Base-by-base conservation (phyloP, 2,888 invertebrate species). In the Bembecia ichneumoniformis region DNA sequence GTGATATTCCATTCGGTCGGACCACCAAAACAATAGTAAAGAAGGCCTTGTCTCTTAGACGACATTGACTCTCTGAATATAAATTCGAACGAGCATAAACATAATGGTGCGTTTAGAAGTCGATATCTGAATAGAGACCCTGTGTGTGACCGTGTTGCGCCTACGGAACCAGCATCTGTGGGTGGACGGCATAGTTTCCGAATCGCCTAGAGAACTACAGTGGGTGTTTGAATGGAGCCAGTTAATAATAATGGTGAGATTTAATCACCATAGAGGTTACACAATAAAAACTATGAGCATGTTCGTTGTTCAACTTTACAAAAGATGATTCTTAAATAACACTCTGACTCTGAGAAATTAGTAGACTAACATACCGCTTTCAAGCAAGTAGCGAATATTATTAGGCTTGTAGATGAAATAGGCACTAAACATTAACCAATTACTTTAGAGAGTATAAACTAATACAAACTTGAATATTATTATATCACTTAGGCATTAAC, bases 191-290 rank as follows among this genome's bases (percentile, higher is more conserved):
- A 86, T 86, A 86, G 80, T 53, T 81, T 82, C 78, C 71, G 74
- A 76, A 71, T 79, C 76, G 79, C 80, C 80, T 79, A 80, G 81
- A 63, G 58, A 74, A 76, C 82, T 74, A 72, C 84, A 80, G 86
- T 87, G 86, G 86, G 86, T 87, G 86, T 83, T 78, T 82, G 77
- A 84, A 87, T 87, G 83, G 83, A 84, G 84, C 83, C 83, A 82
- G 82, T 84, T 82, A 82, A 84, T 86, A 86, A 86, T 86, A 84
- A 86, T 87, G 86, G 84, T 83, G 86, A 84, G 84, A 86, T 86
- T 79, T 84, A 86, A 87, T 87, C 86, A 84, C 86, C 81, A 77
- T 82, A 79, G 76, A 83, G 72, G 81, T 84, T 86, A 82, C 82
- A 77, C 82, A 83, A 84, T 76, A 77, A 76, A 28, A 78, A 73